Conservation (phyloP, 1,140 invertebrate genomes). For the Ceratina japonica region DNA sequence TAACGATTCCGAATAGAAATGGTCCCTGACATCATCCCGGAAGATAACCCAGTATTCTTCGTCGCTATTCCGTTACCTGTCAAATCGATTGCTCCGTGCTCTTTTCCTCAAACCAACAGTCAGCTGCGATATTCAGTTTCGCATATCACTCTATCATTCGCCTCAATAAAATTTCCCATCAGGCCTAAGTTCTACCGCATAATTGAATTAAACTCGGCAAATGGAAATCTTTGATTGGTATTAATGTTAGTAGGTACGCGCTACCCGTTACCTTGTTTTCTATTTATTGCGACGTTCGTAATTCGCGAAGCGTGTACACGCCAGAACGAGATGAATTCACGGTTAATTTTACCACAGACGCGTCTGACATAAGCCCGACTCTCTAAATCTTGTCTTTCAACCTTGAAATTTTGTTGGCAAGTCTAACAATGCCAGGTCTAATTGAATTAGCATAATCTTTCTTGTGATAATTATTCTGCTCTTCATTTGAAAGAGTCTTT, state of each 20-base stretch:
- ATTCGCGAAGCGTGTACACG: not conserved
- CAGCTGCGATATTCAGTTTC: too few relatives aligned
- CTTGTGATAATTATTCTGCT: too few relatives aligned
- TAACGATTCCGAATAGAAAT: too few relatives aligned
- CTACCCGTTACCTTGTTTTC: not conserved
- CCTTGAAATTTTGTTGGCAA: slow-evolving; percentile 1
- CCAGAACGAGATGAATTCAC: slow-evolving; percentile 7
- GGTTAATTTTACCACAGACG: slow-evolving; percentile 24
- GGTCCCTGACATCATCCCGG: slow-evolving; percentile 38
- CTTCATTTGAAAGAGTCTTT: too few relatives aligned
- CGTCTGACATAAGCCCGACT: not conserved
- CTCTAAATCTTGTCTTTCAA: not conserved
- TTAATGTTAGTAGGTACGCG: not conserved
- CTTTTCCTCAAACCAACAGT: not conserved
- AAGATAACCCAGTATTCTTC: slow-evolving; percentile 27
- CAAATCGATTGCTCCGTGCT: slow-evolving; percentile 42
- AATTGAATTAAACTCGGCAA: too few relatives aligned
- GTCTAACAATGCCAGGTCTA: not conserved
- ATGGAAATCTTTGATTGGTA: too few relatives aligned
- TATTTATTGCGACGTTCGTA: not conserved
- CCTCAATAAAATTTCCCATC: too few relatives aligned
- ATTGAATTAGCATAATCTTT: too few relatives aligned
- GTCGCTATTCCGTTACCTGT: slow-evolving; percentile 43
- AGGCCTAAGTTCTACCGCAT: too few relatives aligned
- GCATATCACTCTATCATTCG: too few relatives aligned